Conservation (phyloP, 2,888 invertebrate genomes). For the Digitonthophagus gazella region DNA sequence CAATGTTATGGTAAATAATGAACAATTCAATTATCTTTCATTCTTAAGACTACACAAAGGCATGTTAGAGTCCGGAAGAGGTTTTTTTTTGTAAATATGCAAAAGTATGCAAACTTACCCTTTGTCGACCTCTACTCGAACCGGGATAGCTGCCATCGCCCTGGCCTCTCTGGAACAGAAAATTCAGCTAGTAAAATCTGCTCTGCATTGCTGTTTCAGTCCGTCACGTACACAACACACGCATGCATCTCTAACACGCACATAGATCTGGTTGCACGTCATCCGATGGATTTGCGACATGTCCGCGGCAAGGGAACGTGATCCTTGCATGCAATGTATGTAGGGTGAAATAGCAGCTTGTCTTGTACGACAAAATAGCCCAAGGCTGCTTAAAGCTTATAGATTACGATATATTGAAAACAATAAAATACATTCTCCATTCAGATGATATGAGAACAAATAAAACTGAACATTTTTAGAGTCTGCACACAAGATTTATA, state of each 20-base stretch:
- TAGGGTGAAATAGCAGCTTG: too few relatives aligned
- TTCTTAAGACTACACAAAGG: background rate
- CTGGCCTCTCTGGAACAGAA: conserved; percentile 51
- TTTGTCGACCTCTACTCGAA: conserved; percentile 53
- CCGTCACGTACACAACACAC: background rate
- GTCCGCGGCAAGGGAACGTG: background rate
- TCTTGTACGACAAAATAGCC: too few relatives aligned
- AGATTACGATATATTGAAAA: too few relatives aligned
- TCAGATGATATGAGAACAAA: too few relatives aligned
- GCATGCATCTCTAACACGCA: background rate
- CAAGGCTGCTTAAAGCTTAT: too few relatives aligned
- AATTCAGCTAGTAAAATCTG: background rate
- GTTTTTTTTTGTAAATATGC: background rate
- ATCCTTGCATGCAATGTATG: too few relatives aligned
- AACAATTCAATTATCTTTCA: too few relatives aligned
- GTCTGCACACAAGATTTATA: too few relatives aligned
- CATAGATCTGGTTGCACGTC: background rate
- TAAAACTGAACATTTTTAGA: too few relatives aligned
- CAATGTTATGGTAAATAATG: too few relatives aligned
- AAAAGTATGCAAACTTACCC: conserved; percentile 52
- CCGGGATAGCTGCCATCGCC: conserved; percentile 55
- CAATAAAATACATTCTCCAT: too few relatives aligned
- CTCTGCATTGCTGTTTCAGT: background rate
- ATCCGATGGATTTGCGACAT: background rate
- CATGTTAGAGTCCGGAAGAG: background rate